phyloP scores from a whole-genome alignment of 2,113 vertebrate species.

The Pomatorhinus ruficollis region DNA sequence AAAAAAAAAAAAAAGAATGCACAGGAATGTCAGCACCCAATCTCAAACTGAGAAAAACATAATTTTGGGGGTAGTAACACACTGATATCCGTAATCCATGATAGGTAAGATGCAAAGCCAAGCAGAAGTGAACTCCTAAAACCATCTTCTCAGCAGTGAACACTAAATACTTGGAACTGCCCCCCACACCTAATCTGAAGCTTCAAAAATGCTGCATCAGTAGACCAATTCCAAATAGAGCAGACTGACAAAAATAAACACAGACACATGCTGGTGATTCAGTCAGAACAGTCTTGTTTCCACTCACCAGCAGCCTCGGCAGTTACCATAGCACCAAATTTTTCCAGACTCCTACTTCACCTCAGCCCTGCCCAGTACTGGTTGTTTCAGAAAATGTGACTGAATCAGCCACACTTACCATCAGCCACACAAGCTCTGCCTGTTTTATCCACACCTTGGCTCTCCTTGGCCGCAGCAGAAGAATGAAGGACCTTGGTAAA shows the following conservation, averaged over 20 bases:
- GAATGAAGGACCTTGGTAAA: background rate
- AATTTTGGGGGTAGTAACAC: background rate
- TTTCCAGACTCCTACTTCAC: background rate
- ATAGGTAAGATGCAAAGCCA: background rate
- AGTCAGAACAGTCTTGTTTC: background rate
- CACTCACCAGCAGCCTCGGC: background rate
- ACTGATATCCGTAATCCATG: background rate
- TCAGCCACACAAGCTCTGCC: background rate
- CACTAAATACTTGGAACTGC: background rate
- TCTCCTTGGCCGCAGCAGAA: background rate
- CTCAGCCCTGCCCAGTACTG: background rate
- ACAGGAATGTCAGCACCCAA: background rate
- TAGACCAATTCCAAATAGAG: background rate
- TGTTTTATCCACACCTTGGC: fast-evolving
- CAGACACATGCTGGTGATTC: conserved; percentile 16
- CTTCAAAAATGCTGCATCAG: conserved; percentile 4
- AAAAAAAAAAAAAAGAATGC: background rate
- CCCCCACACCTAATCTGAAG: background rate
- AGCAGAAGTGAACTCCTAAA: background rate
- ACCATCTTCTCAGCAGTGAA: background rate
- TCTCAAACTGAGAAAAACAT: background rate
- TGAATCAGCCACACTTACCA: background rate
- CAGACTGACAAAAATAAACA: conserved; percentile 4
- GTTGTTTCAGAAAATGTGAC: background rate
- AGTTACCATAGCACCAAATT: conserved; percentile 40